Evolutionary conservation across 2,797 vertebrate genomes (phyloP), one percentile per base, ranked within the genome.

Genomic region (Myioborus miniatus): DNA sequence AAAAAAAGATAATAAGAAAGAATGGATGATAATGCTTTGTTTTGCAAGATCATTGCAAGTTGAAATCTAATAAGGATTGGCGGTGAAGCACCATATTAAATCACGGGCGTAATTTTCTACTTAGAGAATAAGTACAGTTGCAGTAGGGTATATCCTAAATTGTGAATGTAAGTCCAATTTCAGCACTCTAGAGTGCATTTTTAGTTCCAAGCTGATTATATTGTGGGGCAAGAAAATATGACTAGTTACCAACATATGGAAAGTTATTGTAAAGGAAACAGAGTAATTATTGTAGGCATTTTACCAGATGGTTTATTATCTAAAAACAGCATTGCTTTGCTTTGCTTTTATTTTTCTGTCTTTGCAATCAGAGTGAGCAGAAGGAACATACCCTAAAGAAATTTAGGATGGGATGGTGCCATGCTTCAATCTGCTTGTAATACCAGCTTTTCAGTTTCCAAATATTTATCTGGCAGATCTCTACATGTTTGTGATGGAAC

Each of bases 271-370:
- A 84, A 86, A 79, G 74, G 83, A 92, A 88, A 78, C 53, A 29
- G 56, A 76, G 43, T 92, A 89, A 95, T 94, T 81, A 83, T 96
- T 94, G 89, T 89, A 80, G 91, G 79, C 87, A 87, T 95, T 93
- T 90, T 85, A 86, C 65, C 92, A 94, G 69, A 75, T 96, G 90
- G 92, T 78, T 92, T 93, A 58, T 93, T 60, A 47, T 86, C 83
- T 86, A 78, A 78, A 93, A 94, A 12, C 29, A 41, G 39, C 52
- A 41, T 78, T 83, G 18, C 49, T 88, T 93, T 84, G 63, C 43
- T 89, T 92, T 74, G 43, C 46, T 93, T 90, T 93, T 80, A 55
- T 78, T 93, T 86, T 92, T 94, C 88, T 89, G 70, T 71, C 62
- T 80, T 76, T 74, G 64, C 72, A 65, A 65, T 86, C 19, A 4